Base-by-base conservation (phyloP, 2,888 invertebrate genomes). In the Drosophila ustulata region DNA sequence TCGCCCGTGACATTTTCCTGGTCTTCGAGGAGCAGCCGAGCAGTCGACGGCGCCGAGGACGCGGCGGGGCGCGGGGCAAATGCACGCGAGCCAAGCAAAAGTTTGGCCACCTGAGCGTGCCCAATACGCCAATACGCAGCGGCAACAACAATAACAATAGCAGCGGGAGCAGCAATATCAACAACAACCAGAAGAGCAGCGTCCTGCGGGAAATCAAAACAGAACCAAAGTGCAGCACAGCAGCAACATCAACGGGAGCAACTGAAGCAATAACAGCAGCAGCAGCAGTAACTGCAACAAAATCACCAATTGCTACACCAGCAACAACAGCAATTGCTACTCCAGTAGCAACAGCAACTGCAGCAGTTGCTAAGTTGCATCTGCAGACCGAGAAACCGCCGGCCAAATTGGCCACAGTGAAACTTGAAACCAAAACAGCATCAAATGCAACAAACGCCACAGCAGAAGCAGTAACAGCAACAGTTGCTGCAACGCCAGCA, bases 1-100 rank as follows among this genome's bases (percentile, higher is more conserved):
- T 92, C 37, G 91, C 92, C 2, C 90, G 92, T 7, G 92, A 92
- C 63, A 92, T 92, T 45, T 92, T 91, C 65, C 80, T 92, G 73
- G 91, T 92, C 4, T 91, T 92, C 67, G 92, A 92, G 72, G 91
- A 92, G 66, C 89, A 91, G 66, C 86, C 91, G 37, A 37, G 37
- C 3, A 74, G 87, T 13, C 85, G 90, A 23, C 79, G 39, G 7
- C 13, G 86, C 18, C 80, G 88, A 2, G 82, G 78, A 0, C 82
- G 82, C 6, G 83, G 86, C 62, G 89, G 90, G n/a, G 72, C 87
- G 5, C 80, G 80, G 34, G 89, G 88, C 68, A 90, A 84, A 56
- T 79, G 80, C 62, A 66, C 88, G n/a, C 76, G 88, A 26, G 83
- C 91, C 55, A 91, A 91, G 61, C 81, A 89, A 46, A 91, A 86